Evolutionary conservation across 2,888 invertebrate genomes (phyloP).

Genomic region (Caenorhabditis drosophilae): DNA sequence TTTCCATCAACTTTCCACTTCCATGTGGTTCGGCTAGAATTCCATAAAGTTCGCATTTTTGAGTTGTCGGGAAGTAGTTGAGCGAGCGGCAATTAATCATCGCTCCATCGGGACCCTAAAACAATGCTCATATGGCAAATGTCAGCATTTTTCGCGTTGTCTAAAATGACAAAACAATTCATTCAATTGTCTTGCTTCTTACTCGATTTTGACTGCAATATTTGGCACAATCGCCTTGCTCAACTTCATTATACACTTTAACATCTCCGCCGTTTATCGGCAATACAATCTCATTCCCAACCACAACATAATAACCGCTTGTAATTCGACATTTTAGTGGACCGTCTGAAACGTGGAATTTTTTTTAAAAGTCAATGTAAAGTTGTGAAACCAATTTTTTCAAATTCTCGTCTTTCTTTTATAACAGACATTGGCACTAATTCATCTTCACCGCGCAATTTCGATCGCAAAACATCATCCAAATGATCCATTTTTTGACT

Average conservation of each 20-base stretch:
- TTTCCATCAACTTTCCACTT: constrained; percentile 62
- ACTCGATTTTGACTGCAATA: constrained; percentile 57
- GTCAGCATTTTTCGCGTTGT: neutral
- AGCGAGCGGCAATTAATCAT: constrained; percentile 58
- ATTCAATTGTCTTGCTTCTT: no score
- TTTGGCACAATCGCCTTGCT: constrained; percentile 60
- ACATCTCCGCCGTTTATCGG: constrained; percentile 42
- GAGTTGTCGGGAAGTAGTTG: constrained; percentile 57
- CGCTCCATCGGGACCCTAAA: constrained; percentile 55
- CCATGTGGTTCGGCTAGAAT: constrained; percentile 66
- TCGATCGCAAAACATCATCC: constrained; percentile 36
- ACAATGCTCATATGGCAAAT: neutral
- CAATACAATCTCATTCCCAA: constrained; percentile 63
- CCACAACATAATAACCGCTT: constrained; percentile 63
- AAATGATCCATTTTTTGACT: constrained; percentile 31
- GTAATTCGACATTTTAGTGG: constrained; percentile 47
- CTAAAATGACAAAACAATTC: neutral
- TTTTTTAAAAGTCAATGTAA: constrained; percentile 2
- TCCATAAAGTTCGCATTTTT: constrained; percentile 56
- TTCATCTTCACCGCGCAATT: constrained; percentile 32
- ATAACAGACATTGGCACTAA: constrained; percentile 32
- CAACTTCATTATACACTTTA: constrained; percentile 51
- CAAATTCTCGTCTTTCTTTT: neutral
- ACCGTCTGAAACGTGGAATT: constrained; percentile 14
- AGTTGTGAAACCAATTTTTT: constrained; percentile 14